Conservation (phyloP, 2,888 invertebrate species). For the Lochmaea capreae region DNA sequence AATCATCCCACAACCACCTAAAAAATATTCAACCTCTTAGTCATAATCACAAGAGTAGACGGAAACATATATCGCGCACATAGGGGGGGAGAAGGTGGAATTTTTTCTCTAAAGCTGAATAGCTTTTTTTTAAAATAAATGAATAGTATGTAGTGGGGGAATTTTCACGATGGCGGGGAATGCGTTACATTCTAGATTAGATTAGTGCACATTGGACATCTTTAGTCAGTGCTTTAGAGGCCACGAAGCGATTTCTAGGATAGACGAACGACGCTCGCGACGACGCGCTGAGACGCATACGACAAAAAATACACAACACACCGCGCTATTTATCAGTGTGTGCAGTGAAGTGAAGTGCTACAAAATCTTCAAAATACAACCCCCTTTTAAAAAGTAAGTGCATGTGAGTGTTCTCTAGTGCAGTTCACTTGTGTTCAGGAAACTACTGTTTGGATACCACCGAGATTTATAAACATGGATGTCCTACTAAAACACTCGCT, state of each 20-base stretch:
- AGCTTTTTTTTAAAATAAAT: slow-evolving; percentile 27
- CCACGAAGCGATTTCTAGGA: slow-evolving; percentile 65
- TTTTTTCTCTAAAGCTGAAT: slow-evolving; percentile 39
- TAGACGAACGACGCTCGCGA: slow-evolving; percentile 64
- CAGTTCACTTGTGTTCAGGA: slow-evolving; percentile 35
- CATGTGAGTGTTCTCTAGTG: slow-evolving; percentile 48
- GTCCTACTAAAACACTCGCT: slow-evolving; percentile 27
- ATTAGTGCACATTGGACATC: slow-evolving; percentile 61
- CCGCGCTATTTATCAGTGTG: slow-evolving; percentile 56
- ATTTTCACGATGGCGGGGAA: slow-evolving; percentile 55
- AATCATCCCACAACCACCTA: slow-evolving; percentile 40
- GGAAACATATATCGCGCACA: slow-evolving; percentile 45
- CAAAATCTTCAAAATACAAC: slow-evolving; percentile 52
- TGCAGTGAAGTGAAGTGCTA: slow-evolving; percentile 61
- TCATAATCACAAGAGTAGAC: slow-evolving; percentile 57
- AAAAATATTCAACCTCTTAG: slow-evolving; percentile 56
- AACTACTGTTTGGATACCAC: slow-evolving; percentile 30
- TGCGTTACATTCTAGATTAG: slow-evolving; percentile 63
- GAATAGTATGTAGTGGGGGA: slow-evolving; percentile 44
- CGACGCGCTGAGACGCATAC: slow-evolving; percentile 59
- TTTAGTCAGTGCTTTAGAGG: slow-evolving; percentile 67
- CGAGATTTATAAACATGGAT: slow-evolving; percentile 22
- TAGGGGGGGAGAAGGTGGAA: slow-evolving; percentile 54
- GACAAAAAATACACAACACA: slow-evolving; percentile 51
- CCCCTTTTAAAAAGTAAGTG: slow-evolving; percentile 62